phyloP scores from a whole-genome alignment of 2,888 invertebrate species.

The Drosophila imparisetae region DNA sequence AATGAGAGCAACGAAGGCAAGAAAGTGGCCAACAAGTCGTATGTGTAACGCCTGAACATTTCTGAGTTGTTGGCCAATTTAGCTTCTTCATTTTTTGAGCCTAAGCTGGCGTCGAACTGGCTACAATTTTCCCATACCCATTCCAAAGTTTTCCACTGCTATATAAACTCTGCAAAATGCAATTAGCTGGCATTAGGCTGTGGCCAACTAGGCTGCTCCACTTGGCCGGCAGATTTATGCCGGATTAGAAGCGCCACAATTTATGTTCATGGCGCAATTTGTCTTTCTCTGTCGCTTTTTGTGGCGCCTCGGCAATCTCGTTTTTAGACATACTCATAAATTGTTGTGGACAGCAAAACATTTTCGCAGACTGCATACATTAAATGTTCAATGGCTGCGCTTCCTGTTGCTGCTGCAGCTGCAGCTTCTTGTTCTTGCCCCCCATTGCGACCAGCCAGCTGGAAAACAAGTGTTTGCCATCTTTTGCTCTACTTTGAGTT shows the following conservation, averaged over 20 bases:
- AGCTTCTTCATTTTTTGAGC: slow-evolving; percentile 36
- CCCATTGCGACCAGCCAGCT: slow-evolving; percentile 14
- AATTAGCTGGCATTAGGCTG: slow-evolving; percentile 63
- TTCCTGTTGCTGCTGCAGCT: slow-evolving; percentile 72
- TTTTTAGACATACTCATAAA: slow-evolving; percentile 40
- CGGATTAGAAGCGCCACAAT: slow-evolving; percentile 60
- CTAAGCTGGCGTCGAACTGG: slow-evolving; percentile 48
- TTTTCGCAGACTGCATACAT: slow-evolving; percentile 60
- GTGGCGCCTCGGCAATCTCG: slow-evolving; percentile 5
- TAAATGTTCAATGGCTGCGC: slow-evolving; percentile 74
- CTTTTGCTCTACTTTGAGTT: slow-evolving; percentile 44
- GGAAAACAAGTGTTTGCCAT: slow-evolving; percentile 53
- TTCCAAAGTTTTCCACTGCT: slow-evolving; percentile 3
- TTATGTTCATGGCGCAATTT: slow-evolving; percentile 36
- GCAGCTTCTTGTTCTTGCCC: slow-evolving; percentile 5
- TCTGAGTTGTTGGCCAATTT: slow-evolving; percentile 23
- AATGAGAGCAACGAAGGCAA: background rate
- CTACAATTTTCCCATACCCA: slow-evolving; percentile 29
- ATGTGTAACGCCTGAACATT: slow-evolving; percentile 33
- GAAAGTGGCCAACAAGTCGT: slow-evolving; percentile 34
- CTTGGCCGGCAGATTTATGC: slow-evolving; percentile 47
- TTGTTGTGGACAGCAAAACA: slow-evolving; percentile 19
- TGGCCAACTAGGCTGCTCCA: slow-evolving; percentile 54
- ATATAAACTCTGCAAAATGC: slow-evolving; percentile 50
- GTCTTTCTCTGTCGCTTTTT: too few species aligned